Base-by-base conservation (phyloP, 2,888 invertebrate species). In the Glaucopsyche alexis region DNA sequence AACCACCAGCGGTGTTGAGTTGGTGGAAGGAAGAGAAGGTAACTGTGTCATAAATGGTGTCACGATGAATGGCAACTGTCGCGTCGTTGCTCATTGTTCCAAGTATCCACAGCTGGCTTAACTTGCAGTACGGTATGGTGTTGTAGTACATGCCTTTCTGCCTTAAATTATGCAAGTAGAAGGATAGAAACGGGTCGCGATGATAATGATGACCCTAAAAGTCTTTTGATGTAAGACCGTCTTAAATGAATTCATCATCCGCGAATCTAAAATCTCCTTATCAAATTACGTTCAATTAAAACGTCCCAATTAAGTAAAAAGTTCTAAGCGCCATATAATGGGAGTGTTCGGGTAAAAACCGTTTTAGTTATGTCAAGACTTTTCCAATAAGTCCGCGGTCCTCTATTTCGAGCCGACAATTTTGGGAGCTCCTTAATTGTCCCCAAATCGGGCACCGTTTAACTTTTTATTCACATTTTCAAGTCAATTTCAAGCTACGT, bases 1-100 rank as follows among this genome's bases (percentile, higher is more conserved):
- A 95, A 76, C 96, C 96, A 0, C 94, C 94, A 0, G 94, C 95
- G 9, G 84, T 88, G 1, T 76, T 93, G 6, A 85, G 83, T 65
- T 93, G 92, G 92, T 91, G 91, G 89, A 91, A 87, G 74, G 91
- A 91, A n/a, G 75, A 77, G 11, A 85, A 83, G 84, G 90, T 89
- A 78, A 76, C 71, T 42, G 9, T 19, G 4, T 52, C n/a, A 52
- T 42, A 42, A 42, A 4, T 2, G 29, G 29, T 29, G 3, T 29
- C 29, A 1, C 4, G 29, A 4, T 29, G 4, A 29, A 29, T 3
- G 1, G 29, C 4, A 1, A 29, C 29, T 29, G 29, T 29, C 29
- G 29, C 29, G 0, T 4, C 29, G 29, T 29, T 29, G 29, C 29
- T 4, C 29, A 4, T 29, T 29, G 29, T 4, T 4, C 29, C 29